Conservation (phyloP, 2,888 invertebrate species). For the Aspidiotus rigidus region DNA sequence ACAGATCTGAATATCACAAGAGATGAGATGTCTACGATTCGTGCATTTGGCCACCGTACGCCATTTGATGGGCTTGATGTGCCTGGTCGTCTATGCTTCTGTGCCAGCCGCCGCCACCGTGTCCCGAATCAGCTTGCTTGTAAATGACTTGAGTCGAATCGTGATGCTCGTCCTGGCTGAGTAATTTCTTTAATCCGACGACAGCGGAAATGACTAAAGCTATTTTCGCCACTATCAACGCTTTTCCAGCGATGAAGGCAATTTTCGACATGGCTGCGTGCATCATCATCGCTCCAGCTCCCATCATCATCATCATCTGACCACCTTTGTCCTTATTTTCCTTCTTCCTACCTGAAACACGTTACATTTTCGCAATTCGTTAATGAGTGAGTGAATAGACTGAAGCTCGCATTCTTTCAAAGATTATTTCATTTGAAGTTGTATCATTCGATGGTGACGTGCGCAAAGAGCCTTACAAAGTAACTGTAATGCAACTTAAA, state of each 20-base stretch:
- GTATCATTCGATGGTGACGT: not conserved
- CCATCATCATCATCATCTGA: constrained; percentile 51
- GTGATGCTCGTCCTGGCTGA: constrained; percentile 53
- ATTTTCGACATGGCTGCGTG: constrained; percentile 60
- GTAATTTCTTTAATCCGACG: constrained; percentile 72
- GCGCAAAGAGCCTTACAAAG: no score
- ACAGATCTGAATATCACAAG: not conserved
- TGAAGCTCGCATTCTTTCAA: not conserved
- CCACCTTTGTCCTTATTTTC: constrained; percentile 44
- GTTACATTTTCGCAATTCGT: not conserved
- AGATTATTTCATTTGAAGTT: not conserved
- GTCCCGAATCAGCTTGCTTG: constrained; percentile 45
- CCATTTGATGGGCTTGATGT: constrained; percentile 53
- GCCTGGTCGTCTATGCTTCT: constrained; percentile 44
- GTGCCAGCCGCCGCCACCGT: constrained; percentile 51
- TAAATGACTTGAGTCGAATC: constrained; percentile 59
- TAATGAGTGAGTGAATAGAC: not conserved
- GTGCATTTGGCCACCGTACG: constrained; percentile 65
- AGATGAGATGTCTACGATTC: constrained; percentile 6
- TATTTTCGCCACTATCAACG: constrained; percentile 72
- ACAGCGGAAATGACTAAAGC: constrained; percentile 73
- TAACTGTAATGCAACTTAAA: no score
- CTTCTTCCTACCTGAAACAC: constrained; percentile 49
- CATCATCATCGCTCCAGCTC: constrained; percentile 47
- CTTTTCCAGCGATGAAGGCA: constrained; percentile 77